Evolutionary conservation across 1,140 invertebrate genomes (phyloP).

Genomic region (Idris sp.): DNA sequence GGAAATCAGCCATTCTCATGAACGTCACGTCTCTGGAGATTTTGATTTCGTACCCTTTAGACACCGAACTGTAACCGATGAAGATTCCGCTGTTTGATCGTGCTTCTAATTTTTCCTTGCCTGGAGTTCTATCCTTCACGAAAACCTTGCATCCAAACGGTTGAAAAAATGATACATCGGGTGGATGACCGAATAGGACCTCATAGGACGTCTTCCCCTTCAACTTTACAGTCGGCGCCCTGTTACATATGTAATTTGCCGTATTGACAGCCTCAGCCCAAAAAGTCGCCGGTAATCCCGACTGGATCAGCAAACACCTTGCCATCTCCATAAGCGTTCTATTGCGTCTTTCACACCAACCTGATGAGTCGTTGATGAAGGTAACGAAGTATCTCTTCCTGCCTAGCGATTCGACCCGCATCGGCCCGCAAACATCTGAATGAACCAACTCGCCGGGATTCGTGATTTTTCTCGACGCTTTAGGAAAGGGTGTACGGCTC

Average conservation of each 20-base stretch:
- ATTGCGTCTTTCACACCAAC: slow-evolving; percentile 1
- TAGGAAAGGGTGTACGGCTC: background rate
- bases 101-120: background rate
- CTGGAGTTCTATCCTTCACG: background rate
- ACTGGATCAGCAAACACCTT: background rate
- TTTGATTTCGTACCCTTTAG: background rate
- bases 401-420: background rate
- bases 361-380: background rate
- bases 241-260: background rate
- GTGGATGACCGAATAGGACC: background rate
- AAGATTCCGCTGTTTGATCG: background rate
- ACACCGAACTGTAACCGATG: background rate
- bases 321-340: slow-evolving; percentile 1
- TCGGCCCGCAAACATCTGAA: slow-evolving; percentile 1
- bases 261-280: background rate
- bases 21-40: background rate
- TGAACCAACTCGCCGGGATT: background rate
- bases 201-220: background rate
- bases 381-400: background rate
- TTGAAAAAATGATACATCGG: background rate
- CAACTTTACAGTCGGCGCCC: background rate
- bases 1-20: no score
- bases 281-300: background rate
- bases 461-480: background rate
- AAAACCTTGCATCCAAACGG: background rate